phyloP scores from a whole-genome alignment of 2,797 vertebrate species.

The Pelochelys cantorii region DNA sequence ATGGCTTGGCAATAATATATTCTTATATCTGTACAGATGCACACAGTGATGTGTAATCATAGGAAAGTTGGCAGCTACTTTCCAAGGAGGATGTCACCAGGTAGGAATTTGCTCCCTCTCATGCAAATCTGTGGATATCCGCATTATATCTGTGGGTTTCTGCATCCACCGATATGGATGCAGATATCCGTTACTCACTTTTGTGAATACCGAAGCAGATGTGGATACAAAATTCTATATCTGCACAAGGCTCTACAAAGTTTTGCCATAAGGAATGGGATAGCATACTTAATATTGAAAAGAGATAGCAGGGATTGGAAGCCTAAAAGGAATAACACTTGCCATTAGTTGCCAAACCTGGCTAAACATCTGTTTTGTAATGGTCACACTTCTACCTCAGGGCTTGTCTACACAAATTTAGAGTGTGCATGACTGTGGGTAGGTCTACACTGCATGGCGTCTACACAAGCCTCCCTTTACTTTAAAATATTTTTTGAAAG shows the following conservation, averaged over 20 bases:
- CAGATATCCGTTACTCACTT: no score
- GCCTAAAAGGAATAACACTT: background rate
- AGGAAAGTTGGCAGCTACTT: background rate
- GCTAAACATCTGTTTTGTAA: background rate
- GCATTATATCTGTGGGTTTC: no score
- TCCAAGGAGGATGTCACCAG: background rate
- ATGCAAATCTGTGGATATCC: background rate
- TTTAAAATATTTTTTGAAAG: no score
- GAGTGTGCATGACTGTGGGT: background rate
- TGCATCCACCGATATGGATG: no score
- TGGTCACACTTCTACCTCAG: background rate
- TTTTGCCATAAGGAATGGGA: background rate
- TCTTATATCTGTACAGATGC: background rate
- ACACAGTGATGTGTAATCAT: background rate
- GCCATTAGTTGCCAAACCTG: background rate
- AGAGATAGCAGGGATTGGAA: background rate
- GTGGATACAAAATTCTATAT: no score
- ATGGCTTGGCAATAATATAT: background rate
- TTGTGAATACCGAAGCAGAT: no score
- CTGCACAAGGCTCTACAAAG: no score
- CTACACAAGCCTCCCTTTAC: no score
- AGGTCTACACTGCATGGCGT: background rate
- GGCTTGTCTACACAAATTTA: background rate
- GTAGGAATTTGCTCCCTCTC: background rate
- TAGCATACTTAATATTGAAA: background rate